These are phyloP conservation scores for Drosophila limbata DNA, from an alignment of 2,888 invertebrate genomes.

Conservation along the genomic window DNA sequence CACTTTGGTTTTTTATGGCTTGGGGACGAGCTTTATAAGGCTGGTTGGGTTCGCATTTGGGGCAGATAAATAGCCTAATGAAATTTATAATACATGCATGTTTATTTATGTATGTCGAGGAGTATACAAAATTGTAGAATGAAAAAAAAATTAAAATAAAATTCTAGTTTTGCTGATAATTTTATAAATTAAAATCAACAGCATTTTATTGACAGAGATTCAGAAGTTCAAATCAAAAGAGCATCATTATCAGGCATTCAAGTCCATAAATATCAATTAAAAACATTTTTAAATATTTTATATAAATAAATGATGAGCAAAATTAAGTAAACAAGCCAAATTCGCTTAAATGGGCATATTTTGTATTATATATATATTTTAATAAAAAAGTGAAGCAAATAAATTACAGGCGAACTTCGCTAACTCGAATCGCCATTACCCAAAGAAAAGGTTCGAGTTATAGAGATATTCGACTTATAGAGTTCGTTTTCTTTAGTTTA, in stretches of 20 bases:
- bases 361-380: not conserved
- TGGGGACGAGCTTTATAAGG: slow-evolving; percentile 8
- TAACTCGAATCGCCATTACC: too few relatives aligned
- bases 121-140: not conserved
- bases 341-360: not conserved
- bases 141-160: not conserved
- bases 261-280: not conserved
- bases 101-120: slow-evolving; percentile 1
- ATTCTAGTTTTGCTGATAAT: too few relatives aligned
- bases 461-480: too few relatives aligned
- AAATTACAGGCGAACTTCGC: too few relatives aligned
- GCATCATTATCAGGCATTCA: not conserved
- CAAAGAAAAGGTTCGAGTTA: too few relatives aligned
- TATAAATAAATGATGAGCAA: not conserved
- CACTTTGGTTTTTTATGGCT: slow-evolving; percentile 56
- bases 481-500: too few relatives aligned
- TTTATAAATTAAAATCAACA: too few relatives aligned
- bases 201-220: not conserved
- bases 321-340: not conserved
- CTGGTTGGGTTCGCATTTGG: slow-evolving; percentile 16
- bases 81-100: slow-evolving; percentile 7
- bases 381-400: not conserved
- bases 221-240: not conserved
- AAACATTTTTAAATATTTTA: not conserved
- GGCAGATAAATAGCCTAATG: slow-evolving; percentile 22